These are phyloP conservation scores for Molossus alvarezi DNA, from an alignment of 2,797 vertebrate genomes.

Conservation along the genomic window DNA sequence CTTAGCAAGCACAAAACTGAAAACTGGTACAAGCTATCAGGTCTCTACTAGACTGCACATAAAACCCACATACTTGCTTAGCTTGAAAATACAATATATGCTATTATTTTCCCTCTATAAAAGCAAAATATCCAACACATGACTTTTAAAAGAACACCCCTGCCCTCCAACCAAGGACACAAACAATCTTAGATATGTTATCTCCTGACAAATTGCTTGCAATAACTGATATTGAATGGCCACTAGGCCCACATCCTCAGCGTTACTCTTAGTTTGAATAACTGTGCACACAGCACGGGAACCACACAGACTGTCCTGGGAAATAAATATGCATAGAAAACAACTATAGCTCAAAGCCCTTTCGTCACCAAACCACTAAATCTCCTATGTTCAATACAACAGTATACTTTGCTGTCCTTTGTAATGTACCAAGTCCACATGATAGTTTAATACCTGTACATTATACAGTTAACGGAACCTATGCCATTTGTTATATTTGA, in stretches of 20 bases:
- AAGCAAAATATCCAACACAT: constrained; percentile 55
- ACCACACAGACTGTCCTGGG: not conserved
- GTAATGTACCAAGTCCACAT: not conserved
- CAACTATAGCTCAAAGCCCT: not conserved
- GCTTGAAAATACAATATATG: constrained; percentile 66
- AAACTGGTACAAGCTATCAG: constrained; percentile 30
- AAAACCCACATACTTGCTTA: constrained; percentile 25
- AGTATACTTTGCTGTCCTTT: not conserved
- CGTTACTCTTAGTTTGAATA: constrained; percentile 54
- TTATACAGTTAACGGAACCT: not conserved
- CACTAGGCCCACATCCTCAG: constrained; percentile 56
- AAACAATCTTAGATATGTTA: constrained; percentile 1
- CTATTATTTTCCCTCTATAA: constrained; percentile 46
- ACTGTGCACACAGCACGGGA: not conserved
- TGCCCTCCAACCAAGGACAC: not conserved
- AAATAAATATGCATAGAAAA: not conserved
- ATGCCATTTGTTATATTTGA: not conserved
- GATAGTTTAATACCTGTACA: not conserved
- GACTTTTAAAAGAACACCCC: not conserved
- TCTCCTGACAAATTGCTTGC: constrained; percentile 41
- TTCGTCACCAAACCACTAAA: not conserved
- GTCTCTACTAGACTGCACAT: not conserved
- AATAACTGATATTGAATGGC: not conserved
- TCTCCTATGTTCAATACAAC: not conserved
- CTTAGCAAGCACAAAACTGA: constrained; percentile 40